phyloP scores from a whole-genome alignment of 1,140 invertebrate species.

The Penaeus vannamei region DNA sequence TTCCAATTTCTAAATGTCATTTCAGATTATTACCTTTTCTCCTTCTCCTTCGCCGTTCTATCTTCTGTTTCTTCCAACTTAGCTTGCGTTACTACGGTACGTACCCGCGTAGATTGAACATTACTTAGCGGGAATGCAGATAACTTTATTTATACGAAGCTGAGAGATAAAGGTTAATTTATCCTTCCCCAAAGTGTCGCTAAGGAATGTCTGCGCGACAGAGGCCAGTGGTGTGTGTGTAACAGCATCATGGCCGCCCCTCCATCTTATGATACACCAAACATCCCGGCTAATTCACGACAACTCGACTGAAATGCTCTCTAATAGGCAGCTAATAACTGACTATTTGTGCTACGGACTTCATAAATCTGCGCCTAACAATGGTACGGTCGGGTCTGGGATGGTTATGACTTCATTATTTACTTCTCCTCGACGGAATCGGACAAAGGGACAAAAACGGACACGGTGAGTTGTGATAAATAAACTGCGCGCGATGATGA shows the following conservation, averaged over 20 bases:
- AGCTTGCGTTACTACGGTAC: too few relatives aligned
- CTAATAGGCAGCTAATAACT: constrained; percentile 65
- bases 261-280: constrained; percentile 34
- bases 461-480: constrained; percentile 58
- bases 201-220: too few relatives aligned
- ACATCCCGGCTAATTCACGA: constrained; percentile 61
- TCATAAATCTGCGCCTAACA: constrained; percentile 59
- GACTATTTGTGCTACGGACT: constrained; percentile 59
- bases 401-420: constrained; percentile 63
- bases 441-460: constrained; percentile 62
- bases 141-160: too few relatives aligned
- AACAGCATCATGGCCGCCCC: not conserved
- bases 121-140: too few relatives aligned
- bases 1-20: not conserved
- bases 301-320: constrained; percentile 63
- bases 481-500: constrained; percentile 58
- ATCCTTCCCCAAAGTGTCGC: too few relatives aligned
- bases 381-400: constrained; percentile 31
- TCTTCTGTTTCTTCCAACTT: too few relatives aligned
- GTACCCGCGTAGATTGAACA: too few relatives aligned
- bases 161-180: too few relatives aligned
- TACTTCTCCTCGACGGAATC: constrained; percentile 60
- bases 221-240: not conserved
- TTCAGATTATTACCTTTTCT: not conserved
- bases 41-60: not conserved